Percentiles rank a stretch among this genome's conserved stretches.
Evolutionary conservation across 1,140 invertebrate genomes (phyloP).

Genomic region (Drosophila bipectinata): DNA sequence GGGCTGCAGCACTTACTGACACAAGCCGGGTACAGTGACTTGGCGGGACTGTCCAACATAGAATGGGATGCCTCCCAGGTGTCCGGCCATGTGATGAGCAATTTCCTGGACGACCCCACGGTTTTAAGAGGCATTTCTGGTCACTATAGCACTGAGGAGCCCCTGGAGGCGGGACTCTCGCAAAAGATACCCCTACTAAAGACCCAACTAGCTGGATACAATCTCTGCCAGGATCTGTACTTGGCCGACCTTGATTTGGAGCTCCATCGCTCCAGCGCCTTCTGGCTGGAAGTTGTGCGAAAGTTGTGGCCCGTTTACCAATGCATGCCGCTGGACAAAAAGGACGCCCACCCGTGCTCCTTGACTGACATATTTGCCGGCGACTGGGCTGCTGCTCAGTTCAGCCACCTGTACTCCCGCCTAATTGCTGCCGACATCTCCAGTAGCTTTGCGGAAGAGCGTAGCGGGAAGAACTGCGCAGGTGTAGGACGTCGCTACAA

Average conservation of each 20-base stretch:
- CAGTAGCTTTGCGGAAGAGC: constrained; percentile 91
- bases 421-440: constrained; percentile 96
- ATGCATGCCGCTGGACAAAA: constrained; percentile 89
- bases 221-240: constrained; percentile 93
- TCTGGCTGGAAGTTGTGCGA: constrained; percentile 91
- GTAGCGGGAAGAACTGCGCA: constrained; percentile 84
- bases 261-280: constrained; percentile 90
- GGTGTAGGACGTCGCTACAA: constrained; percentile 89
- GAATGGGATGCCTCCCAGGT: constrained; percentile 96
- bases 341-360: constrained; percentile 91
- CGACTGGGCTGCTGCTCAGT: constrained; percentile 91
- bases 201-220: constrained; percentile 90
- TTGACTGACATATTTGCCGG: constrained; percentile 90
- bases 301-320: constrained; percentile 91
- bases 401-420: constrained; percentile 91
- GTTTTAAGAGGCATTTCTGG: constrained; percentile 89
- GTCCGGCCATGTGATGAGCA: constrained; percentile 91
- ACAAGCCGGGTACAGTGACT: constrained; percentile 91
- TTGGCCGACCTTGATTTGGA: constrained; percentile 93
- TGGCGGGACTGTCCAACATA: constrained; percentile 92
- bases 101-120: constrained; percentile 91
- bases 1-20: constrained; percentile 92
- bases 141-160: constrained; percentile 90
- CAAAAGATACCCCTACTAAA: constrained; percentile 87
- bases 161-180: constrained; percentile 88